Evolutionary conservation across 2,113 vertebrate species (phyloP).

Genomic region (Neomonachus schauinslandi): DNA sequence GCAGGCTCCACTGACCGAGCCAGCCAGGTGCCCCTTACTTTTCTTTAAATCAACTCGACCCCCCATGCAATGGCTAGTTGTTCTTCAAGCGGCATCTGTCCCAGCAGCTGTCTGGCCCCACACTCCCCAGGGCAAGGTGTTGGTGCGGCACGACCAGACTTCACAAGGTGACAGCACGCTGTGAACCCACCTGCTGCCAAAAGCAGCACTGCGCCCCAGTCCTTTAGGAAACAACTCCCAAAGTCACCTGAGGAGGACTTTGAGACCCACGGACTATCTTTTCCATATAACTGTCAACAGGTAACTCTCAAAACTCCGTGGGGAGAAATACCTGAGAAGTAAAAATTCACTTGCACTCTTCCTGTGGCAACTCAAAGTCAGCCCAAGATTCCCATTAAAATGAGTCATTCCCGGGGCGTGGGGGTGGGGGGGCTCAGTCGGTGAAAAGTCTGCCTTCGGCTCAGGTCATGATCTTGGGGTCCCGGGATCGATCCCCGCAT

Average conservation of each 20-base stretch:
- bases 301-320: neutral
- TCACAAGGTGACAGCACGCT: neutral
- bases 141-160: too few species aligned
- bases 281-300: neutral
- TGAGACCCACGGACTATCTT: neutral
- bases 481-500: neutral
- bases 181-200: neutral
- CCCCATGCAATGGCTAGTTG: neutral
- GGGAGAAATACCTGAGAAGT: neutral
- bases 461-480: neutral
- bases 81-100: neutral
- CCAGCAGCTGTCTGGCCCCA: too few species aligned
- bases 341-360: neutral
- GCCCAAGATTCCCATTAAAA: neutral
- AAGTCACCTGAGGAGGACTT: neutral
- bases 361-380: neutral
- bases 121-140: accelerated
- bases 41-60: neutral
- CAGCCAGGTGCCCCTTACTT: neutral
- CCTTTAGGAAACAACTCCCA: neutral
- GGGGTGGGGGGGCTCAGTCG: neutral
- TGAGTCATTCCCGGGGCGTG: too few species aligned
- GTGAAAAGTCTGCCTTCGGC: neutral
- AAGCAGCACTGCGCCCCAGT: neutral
- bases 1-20: accelerated